Evolutionary conservation across 1,140 invertebrate genomes (phyloP).

Genomic region (Cyclargus thomasi): DNA sequence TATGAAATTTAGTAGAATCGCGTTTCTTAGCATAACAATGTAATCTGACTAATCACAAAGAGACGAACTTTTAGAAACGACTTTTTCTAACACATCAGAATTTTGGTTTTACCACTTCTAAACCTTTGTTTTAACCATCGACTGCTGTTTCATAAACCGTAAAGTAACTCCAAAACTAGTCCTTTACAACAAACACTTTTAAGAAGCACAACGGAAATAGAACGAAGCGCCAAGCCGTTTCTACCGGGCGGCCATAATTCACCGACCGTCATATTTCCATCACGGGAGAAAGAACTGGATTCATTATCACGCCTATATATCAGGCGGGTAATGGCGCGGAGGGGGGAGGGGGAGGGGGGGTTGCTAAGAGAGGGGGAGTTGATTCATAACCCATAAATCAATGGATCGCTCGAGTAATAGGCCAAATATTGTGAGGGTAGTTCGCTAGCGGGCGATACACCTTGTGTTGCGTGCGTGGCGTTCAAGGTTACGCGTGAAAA

Average conservation of each 20-base stretch:
- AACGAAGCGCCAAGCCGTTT: conserved; percentile 15
- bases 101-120: too few species aligned
- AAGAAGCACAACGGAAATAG: not conserved
- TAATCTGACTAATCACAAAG: too few species aligned
- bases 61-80: too few species aligned
- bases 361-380: too few species aligned
- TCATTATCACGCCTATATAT: conserved; percentile 69
- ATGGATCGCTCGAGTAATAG: conserved; percentile 59
- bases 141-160: too few species aligned
- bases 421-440: conserved; percentile 51
- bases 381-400: conserved; percentile 73
- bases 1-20: too few species aligned
- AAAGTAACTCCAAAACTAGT: too few species aligned
- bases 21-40: too few species aligned
- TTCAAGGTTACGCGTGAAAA: not conserved
- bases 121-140: too few species aligned
- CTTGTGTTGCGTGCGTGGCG: not conserved
- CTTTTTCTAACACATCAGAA: too few species aligned
- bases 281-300: conserved; percentile 67
- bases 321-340: conserved; percentile 50
- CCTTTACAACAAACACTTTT: not conserved
- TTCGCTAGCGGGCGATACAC: not conserved
- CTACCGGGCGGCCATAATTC: conserved; percentile 42
- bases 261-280: conserved; percentile 62
- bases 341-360: conserved; percentile 26